Evolutionary conservation across 2,888 invertebrate species (phyloP).

Genomic region (Pemphredon lugubris): DNA sequence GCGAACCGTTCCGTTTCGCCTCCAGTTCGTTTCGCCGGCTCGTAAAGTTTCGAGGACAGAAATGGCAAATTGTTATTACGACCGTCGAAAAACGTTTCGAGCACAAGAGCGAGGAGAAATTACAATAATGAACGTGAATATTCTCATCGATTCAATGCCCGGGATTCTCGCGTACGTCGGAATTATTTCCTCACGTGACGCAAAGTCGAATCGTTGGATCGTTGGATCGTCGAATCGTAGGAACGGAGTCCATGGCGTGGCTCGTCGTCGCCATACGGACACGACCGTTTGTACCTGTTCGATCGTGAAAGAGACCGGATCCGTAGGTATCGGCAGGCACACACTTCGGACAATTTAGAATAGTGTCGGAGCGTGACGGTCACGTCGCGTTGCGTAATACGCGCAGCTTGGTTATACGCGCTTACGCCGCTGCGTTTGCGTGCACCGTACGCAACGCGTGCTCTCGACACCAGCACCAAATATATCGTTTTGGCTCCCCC

Average conservation of each 20-base stretch:
- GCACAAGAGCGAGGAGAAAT: no score
- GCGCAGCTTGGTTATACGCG: slow-evolving; percentile 25
- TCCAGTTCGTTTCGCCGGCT: no score
- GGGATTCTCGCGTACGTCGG: no score
- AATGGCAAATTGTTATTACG: no score
- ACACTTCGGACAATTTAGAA: slow-evolving; percentile 72
- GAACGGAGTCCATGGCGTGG: no score
- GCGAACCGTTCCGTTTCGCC: no score
- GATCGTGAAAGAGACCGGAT: slow-evolving; percentile 41
- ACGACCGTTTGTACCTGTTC: slow-evolving; percentile 16
- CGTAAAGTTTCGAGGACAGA: no score
- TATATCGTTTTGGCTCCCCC: slow-evolving; percentile 29
- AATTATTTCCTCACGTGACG: slow-evolving; percentile 2
- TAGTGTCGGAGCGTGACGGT: slow-evolving; percentile 74
- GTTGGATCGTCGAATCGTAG: no score
- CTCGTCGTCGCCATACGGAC: slow-evolving; percentile 3
- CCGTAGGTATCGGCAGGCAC: slow-evolving; percentile 34
- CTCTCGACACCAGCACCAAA: background rate
- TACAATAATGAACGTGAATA: no score
- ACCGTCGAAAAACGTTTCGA: no score
- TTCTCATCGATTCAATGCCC: no score
- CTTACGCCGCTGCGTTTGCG: slow-evolving; percentile 14
- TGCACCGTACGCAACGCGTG: slow-evolving; percentile 29
- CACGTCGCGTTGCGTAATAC: slow-evolving; percentile 65
- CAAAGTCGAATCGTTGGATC: slow-evolving; percentile 22